Percentiles rank a stretch among this genome's conserved stretches.
phyloP scores from a whole-genome alignment of 2,888 invertebrate species.

The Drosophila macrothrix region DNA sequence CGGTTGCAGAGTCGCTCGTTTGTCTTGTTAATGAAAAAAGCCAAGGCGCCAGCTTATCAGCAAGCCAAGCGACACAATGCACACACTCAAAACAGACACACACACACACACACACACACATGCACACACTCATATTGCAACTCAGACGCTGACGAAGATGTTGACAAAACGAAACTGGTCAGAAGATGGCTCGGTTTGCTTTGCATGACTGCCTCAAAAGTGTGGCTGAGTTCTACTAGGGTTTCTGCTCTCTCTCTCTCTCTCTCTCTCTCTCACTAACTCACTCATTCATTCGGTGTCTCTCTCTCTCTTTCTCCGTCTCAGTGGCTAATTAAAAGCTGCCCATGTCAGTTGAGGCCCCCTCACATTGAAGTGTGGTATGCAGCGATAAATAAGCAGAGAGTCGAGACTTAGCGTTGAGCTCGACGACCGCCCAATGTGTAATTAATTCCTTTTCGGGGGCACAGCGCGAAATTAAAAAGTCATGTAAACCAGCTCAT shows the following conservation, averaged over 20 bases:
- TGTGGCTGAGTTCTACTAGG: conserved; percentile 53
- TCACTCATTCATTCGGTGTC: neutral
- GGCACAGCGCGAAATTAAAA: conserved; percentile 84
- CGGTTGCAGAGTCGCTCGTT: conserved; percentile 55
- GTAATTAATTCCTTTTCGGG: conserved; percentile 85
- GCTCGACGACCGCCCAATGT: conserved; percentile 83
- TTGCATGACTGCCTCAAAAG: conserved; percentile 50
- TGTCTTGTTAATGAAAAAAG: conserved; percentile 80
- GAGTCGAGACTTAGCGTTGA: conserved; percentile 38
- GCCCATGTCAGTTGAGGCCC: conserved; percentile 72
- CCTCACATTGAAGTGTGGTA: conserved; percentile 75
- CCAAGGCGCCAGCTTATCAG: conserved; percentile 84
- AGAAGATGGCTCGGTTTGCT: conserved; percentile 33
- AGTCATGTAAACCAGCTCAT: conserved; percentile 85
- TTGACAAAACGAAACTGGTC: conserved; percentile 67
- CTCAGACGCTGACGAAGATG: conserved; percentile 54
- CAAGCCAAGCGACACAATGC: conserved; percentile 70
- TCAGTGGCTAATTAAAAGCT: conserved; percentile 71
- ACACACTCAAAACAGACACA: conserved; percentile 12
- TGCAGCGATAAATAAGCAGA: conserved; percentile 69
- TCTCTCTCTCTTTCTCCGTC: conserved; percentile 2
- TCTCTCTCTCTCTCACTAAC: neutral
- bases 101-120: conserved; percentile 1
- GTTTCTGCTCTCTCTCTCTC: neutral
- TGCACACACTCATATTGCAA: conserved; percentile 3